A percentile compares a stretch with the other conserved stretches of the same genome.
Conservation (phyloP, 2,797 vertebrate species). For the Podarcis siculus region DNA sequence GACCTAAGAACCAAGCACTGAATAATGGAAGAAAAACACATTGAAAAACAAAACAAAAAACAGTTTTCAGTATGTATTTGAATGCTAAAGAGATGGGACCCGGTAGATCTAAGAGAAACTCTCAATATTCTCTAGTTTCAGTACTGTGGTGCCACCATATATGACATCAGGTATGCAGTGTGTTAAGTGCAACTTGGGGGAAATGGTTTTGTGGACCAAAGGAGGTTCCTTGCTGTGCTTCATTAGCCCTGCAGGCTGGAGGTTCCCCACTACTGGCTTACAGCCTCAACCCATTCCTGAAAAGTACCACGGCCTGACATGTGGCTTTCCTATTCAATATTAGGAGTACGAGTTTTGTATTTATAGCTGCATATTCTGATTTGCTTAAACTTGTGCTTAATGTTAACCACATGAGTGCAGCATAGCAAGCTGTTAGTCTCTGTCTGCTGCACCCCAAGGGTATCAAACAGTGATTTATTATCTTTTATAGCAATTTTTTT, state of each 20-base stretch:
- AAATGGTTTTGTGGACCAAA: too few species aligned
- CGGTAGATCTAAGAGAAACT: neutral
- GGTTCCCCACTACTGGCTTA: neutral
- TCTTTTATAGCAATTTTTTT: neutral
- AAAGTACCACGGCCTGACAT: neutral
- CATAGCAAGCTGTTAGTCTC: neutral
- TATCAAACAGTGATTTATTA: neutral
- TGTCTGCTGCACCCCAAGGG: neutral
- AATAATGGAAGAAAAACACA: neutral
- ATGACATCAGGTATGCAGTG: too few species aligned
- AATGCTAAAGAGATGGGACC: too few species aligned
- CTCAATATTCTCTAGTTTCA: neutral
- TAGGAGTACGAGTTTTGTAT: neutral
- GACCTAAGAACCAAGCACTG: neutral
- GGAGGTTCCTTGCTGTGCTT: too few species aligned
- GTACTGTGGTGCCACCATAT: neutral
- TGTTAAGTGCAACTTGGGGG: too few species aligned
- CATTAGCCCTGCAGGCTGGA: neutral
- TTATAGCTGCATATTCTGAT: neutral
- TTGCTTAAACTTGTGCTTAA: neutral
- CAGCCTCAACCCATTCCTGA: neutral
- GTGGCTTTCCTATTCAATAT: neutral
- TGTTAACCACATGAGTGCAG: constrained; percentile 5
- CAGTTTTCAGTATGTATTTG: neutral
- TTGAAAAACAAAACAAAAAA: neutral